phyloP scores from a whole-genome alignment of 2,888 invertebrate genomes.

The Phanerotoma sp. region DNA sequence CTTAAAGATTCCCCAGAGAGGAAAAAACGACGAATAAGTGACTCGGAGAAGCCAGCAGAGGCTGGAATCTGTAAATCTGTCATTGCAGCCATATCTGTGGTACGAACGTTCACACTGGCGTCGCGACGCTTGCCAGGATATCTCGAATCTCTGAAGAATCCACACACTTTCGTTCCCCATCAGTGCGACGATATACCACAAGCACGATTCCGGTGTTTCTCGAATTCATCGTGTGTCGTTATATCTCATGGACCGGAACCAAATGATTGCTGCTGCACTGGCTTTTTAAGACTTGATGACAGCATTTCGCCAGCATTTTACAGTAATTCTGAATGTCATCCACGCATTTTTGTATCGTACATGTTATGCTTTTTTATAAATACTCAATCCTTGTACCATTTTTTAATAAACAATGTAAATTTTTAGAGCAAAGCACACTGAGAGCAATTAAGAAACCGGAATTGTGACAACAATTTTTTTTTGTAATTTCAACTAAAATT shows the following conservation, averaged over 20 bases:
- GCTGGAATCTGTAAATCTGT: constrained; percentile 58
- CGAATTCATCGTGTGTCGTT: not conserved
- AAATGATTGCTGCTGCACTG: constrained; percentile 7
- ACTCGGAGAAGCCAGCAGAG: constrained; percentile 40
- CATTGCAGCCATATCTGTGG: constrained; percentile 50
- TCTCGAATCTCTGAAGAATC: not conserved
- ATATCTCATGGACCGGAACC: constrained; percentile 16
- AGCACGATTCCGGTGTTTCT: constrained; percentile 14
- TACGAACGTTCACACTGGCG: constrained; percentile 24
- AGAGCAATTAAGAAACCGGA: too few species aligned
- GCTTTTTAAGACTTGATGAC: constrained; percentile 9
- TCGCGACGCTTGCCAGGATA: constrained; percentile 18
- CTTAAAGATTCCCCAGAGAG: constrained; percentile 42
- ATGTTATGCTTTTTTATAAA: too few species aligned
- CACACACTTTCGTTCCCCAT: constrained; percentile 8
- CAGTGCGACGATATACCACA: constrained; percentile 4
- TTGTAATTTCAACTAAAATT: too few species aligned
- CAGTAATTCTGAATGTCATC: too few species aligned
- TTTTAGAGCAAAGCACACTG: too few species aligned
- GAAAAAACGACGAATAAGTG: constrained; percentile 34
- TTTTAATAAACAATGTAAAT: too few species aligned
- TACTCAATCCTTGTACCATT: too few species aligned
- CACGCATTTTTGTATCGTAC: too few species aligned
- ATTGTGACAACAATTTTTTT: too few species aligned
- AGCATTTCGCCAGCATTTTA: not conserved